Conservation (phyloP, 2,113 vertebrate genomes). For the Anser brachyrhynchus region DNA sequence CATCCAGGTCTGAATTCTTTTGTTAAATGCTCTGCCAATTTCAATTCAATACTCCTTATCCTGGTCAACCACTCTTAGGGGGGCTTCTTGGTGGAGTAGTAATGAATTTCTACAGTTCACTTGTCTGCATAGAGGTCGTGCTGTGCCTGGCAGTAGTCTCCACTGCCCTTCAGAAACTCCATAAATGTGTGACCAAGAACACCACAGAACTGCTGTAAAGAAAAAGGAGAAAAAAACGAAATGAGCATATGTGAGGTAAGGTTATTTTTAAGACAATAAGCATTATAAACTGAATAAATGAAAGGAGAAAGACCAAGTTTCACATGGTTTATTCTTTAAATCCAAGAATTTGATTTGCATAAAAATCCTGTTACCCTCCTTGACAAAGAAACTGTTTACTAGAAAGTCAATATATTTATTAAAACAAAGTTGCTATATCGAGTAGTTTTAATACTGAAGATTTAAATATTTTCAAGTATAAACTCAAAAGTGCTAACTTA, state of each 20-base stretch:
- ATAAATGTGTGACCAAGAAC: conserved; percentile 99
- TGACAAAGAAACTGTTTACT: neutral
- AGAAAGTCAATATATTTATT: neutral
- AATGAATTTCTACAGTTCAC: conserved; percentile 92
- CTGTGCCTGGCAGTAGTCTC: conserved; percentile 99
- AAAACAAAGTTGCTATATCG: neutral
- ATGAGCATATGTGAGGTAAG: neutral
- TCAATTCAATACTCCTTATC: conserved; percentile 81
- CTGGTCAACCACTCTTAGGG: conserved; percentile 83
- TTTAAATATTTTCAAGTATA: neutral
- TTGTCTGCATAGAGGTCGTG: conserved; percentile 99
- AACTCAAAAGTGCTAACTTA: neutral
- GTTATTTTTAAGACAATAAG: neutral
- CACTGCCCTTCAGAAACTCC: conserved; percentile 99
- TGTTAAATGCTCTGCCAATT: conserved; percentile 84
- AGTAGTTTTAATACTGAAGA: neutral
- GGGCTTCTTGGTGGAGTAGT: conserved; percentile 89
- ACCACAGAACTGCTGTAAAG: conserved; percentile 99
- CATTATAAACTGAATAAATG: neutral
- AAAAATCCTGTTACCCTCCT: neutral
- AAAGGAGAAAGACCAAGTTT: neutral
- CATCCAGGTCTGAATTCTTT: conserved; percentile 94
- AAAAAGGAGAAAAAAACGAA: neutral
- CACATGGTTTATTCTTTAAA: neutral
- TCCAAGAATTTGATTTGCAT: neutral